Evolutionary conservation across 2,888 invertebrate species (phyloP), one percentile per base, ranked within the genome.

Genomic region (Lucinisca nassula): DNA sequence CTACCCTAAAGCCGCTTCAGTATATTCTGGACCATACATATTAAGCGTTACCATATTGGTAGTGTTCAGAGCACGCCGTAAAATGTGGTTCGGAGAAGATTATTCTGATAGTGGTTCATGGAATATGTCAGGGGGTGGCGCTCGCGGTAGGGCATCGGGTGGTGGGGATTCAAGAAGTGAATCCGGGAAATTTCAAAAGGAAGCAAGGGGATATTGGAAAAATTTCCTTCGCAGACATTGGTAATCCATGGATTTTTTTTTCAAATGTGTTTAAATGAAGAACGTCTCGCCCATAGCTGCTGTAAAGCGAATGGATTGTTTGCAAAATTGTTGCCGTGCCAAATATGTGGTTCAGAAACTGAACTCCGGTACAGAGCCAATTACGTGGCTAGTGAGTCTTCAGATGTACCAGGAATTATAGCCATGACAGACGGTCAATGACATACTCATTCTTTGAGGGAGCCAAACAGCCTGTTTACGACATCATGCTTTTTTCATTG

Each of bases 201-300:
- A 51, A 3, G 21, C 8, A 51, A 51, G 21, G 17, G 8, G 51
- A 51, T 6, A 21, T 10, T 4, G 8, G 21, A 21, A 51, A 32
- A 14, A 55, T 76, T 37, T 21, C 76, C n/a, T 73, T 84, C 17
- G 2, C 24, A 37, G 75, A 78, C 38, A 82, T 84, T 17, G n/a
- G 0, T 0, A 84, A 84, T 72, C 76, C 81, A 6, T 78, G 85
- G 81, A 85, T 58, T 51, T 79, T 78, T 70, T 75, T 51, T 51
- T 51, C 51, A 37, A 14, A 17, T 77, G 6, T 77, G 49, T 32
- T 14, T 72, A 0, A 38, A 38, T 24, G 30, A 35, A 17, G 73
- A 82, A 17, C 4, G 21, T 17, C 27, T 21, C 12, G 55, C 70
- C 0, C 38, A 55, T n/a, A 38, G 77, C 14, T 82, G 78, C 77